Evolutionary conservation across 2,113 vertebrate genomes (phyloP).

Genomic region (Oenanthe oenanthe): DNA sequence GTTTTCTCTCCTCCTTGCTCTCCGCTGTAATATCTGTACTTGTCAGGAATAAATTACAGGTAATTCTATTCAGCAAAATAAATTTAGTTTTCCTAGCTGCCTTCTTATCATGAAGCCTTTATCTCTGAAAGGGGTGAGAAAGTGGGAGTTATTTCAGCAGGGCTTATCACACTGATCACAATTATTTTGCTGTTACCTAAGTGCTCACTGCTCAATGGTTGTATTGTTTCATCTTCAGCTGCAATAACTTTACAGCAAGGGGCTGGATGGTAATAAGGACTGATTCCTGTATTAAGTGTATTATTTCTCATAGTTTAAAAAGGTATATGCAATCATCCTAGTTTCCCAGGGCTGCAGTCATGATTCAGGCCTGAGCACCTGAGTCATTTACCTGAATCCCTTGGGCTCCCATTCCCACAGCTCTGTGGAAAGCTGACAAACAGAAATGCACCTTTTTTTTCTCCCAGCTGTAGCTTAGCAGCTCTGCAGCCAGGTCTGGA

Average conservation of each 20-base stretch:
- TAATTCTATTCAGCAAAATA: conserved; percentile 21
- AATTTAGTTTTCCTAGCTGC: neutral
- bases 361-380: neutral
- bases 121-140: neutral
- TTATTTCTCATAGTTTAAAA: neutral
- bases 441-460: neutral
- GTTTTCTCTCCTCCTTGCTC: neutral
- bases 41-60: conserved; percentile 24
- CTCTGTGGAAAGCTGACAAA: neutral
- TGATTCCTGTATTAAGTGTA: neutral
- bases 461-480: neutral
- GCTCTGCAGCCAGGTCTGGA: neutral
- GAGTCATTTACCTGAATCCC: neutral
- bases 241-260: neutral
- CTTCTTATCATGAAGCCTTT: neutral
- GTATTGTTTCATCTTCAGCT: neutral
- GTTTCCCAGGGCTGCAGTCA: neutral
- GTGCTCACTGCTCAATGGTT: neutral
- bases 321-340: neutral
- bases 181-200: neutral
- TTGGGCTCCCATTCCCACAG: accelerated
- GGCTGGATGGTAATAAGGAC: neutral
- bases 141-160: conserved; percentile 17
- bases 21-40: neutral
- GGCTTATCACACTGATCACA: neutral